Base-by-base conservation (phyloP, 2,113 vertebrate genomes). In the Heloderma charlesbogerti region DNA sequence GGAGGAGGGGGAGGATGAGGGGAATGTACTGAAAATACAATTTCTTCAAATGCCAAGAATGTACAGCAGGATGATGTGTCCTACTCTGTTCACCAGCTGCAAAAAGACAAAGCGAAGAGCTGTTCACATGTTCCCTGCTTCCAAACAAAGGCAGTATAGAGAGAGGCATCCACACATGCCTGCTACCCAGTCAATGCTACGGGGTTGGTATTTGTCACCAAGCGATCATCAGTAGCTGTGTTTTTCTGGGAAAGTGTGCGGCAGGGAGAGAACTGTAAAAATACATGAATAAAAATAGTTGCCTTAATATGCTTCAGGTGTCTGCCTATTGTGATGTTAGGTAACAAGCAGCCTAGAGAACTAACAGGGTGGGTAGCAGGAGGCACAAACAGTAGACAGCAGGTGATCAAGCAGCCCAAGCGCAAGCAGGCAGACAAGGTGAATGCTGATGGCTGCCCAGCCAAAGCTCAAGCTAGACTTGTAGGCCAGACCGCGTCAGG, bases 11-110 rank as follows among this genome's bases (percentile, higher is more conserved):
- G 69, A 91, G 25, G 27, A n/a, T 69, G 10, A 88, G 89, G 51
- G 18, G 88, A 94, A 83, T 27, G 69, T 37, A 66, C 67, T 43
- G 57, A 0, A 4, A 81, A 45, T 27, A 72, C 34, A n/a, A n/a
- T 82, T 85, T 86, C 67, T 78, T 91, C 16, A 72, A 72, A 90
- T 45, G 60, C 25, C 89, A 90, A n/a, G 86, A 91, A 92, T 66
- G 45, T 82, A 37, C n/a, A 60, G 54, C 60, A 85, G 25, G 60
- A 34, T 37, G 77, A 80, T 37, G 66, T 77, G 37, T 87, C 48
- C 15, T 67, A 54, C 37, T 66, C 69, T 86, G 37, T 63, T 40
- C 34, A 71, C 15, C 57, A 57, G 71, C 48, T 69, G 75, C 29
- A 16, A 79, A 37, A 40, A 71, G 82, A 87, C 48, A 83, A 66